Base-by-base conservation (phyloP, 1,140 invertebrate genomes). In the Nasonia vitripennis region DNA sequence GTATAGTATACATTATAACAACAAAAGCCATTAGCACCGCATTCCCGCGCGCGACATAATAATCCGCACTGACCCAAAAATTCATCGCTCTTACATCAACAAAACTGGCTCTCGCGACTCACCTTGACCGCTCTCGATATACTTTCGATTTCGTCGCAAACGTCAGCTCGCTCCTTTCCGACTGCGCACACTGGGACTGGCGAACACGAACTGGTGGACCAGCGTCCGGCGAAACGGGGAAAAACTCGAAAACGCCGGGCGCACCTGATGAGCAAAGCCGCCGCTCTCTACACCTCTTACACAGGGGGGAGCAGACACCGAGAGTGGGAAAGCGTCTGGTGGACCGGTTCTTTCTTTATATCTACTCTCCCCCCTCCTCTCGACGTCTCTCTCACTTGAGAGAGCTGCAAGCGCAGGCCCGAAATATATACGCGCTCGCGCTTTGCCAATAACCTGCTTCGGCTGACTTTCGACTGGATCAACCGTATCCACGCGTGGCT, bases 271-370 rank as follows among this genome's bases (percentile, higher is more conserved):
- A 20, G 34, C 14, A 34, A 17, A 74, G 71, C 23, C 10, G n/a
- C 41, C 48, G 48, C 45, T 51, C 75, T 62, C 45, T 14, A 10
- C n/a, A 31, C 45, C n/a, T 23, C 27, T 17, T 12, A 55, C 20
- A 34, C 20, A 34, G 27, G 31, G 12, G 51, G 20, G 48, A n/a
- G 34, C 3, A 23, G 45, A 27, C 75, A 20, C 20, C 23, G 31
- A 75, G 74, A 77, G 74, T 77, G 74, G 74, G 74, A 48, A 70
- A 83, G n/a, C 37, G 10, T 77, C 55, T n/a, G 55, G 62, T 84
- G 83, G 83, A 84, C 83, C 83, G 83, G 83, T 84, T 84, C 83
- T 78, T 78, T 51, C 62, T 84, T 71, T 77, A 77, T 83, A 67
- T 68, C 81, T 37, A 31, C 12, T 9, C 70, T 41, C 71, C 48